Base-by-base conservation (phyloP, 2,797 vertebrate species). In the Sebastolobus alascanus region DNA sequence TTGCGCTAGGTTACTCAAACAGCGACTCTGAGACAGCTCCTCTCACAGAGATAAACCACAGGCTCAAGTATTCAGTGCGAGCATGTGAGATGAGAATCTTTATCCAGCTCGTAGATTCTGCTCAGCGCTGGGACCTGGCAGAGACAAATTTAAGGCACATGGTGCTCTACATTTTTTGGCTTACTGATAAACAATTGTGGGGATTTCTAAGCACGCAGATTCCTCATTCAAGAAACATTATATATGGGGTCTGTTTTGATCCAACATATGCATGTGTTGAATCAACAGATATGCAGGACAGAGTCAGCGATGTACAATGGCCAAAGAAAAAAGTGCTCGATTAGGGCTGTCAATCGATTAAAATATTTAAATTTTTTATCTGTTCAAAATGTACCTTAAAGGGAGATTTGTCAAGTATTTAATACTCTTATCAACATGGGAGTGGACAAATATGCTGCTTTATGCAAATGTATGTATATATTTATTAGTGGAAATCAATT, bases 1-100 rank as follows among this genome's bases (percentile, higher is more conserved):
- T 75, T 56, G 79, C 43, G 33, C 84, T 40, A 29, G 85, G 86
- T 84, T 85, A 70, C 85, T 93, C 88, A 83, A 79, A 90, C 83
- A 75, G 84, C 40, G 58, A 25, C 85, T 46, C 37, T 1, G 55
- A 77, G 89, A 87, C 84, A 75, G 86, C 77, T 84, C 64, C 65
- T 78, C 80, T 82, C 11, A 38, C 73, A 1, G 87, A 93, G 87
- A 86, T 82, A 77, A 85, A 91, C 81, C 80, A 4, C 31, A 6
- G 59, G 61, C 84, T 87, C 31, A 16, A 87, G 82, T 76, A 50
- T 81, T 84, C 65, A 22, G 54, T 16, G 73, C 84, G 75, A 84
- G 75, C 77, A 22, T 40, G 76, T 58, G 75, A 84, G 85, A 89
- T 82, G 82, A 60, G 80, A 56, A 85, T 85, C 84, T 87, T 56